These are phyloP conservation scores for Nymphalis polychloros DNA, from an alignment of 2,888 invertebrate species.

Conservation along the genomic window DNA sequence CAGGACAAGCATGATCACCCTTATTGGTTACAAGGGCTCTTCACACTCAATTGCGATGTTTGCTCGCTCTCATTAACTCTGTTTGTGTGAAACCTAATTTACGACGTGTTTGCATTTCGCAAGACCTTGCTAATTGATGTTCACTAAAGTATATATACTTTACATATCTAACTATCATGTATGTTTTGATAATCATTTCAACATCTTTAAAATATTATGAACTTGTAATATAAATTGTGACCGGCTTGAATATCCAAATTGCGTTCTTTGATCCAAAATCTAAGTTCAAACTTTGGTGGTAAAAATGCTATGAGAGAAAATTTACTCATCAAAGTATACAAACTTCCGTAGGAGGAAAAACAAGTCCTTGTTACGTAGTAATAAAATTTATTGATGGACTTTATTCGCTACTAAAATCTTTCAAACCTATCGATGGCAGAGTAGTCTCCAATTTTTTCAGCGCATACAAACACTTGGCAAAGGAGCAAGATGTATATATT, in stretches of 20 bases:
- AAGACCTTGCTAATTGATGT: constrained; percentile 65
- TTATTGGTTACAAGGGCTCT: constrained; percentile 76
- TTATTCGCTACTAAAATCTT: constrained; percentile 47
- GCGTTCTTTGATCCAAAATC: constrained; percentile 14
- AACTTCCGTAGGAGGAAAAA: constrained; percentile 40
- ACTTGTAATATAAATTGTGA: neutral
- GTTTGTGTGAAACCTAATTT: constrained; percentile 75
- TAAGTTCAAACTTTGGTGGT: constrained; percentile 24
- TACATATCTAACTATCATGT: constrained; percentile 1
- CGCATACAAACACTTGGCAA: constrained; percentile 33
- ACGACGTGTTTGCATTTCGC: constrained; percentile 72
- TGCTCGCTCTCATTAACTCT: constrained; percentile 72
- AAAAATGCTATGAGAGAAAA: constrained; percentile 31
- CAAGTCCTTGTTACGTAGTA: constrained; percentile 42
- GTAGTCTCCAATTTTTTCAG: constrained; percentile 32
- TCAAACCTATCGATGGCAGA: constrained; percentile 40
- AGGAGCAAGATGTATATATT: constrained; percentile 24
- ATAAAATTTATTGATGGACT: constrained; percentile 48
- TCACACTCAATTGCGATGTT: constrained; percentile 61
- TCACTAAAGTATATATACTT: constrained; percentile 22
- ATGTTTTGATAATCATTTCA: neutral
- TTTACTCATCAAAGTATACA: constrained; percentile 27
- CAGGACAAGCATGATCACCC: constrained; percentile 60
- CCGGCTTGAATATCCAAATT: constrained; percentile 11
- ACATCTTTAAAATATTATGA: neutral